These are phyloP conservation scores for Oenanthe melanoleuca DNA, from an alignment of 2,113 vertebrate species.

Conservation along the genomic window DNA sequence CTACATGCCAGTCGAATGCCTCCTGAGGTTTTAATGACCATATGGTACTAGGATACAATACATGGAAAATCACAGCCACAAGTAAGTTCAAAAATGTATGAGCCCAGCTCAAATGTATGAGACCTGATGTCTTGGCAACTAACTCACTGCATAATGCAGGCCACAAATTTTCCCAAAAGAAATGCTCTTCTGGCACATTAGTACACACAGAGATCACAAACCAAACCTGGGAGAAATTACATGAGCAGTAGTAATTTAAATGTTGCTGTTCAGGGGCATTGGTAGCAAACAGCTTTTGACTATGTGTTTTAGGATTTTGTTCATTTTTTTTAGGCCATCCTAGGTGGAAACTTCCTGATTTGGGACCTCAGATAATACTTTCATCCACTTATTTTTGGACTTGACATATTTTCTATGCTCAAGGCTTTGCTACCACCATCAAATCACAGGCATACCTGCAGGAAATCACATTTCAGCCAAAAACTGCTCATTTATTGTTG, in stretches of 20 bases:
- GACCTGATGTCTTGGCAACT: neutral
- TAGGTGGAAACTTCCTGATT: conserved; percentile 39
- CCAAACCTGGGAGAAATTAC: neutral
- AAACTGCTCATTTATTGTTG: neutral
- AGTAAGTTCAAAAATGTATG: neutral
- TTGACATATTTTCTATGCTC: conserved; percentile 54
- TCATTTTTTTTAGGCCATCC: neutral
- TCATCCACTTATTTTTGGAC: conserved; percentile 51
- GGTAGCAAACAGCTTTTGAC: conserved; percentile 12
- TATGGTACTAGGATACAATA: neutral
- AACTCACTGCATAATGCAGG: neutral
- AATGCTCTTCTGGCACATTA: neutral
- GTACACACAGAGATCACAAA: neutral
- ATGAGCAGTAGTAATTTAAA: neutral
- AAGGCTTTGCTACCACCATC: conserved; percentile 37
- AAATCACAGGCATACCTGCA: neutral
- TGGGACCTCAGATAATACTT: conserved; percentile 42
- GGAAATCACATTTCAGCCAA: neutral
- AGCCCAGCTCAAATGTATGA: neutral
- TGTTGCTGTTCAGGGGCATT: neutral
- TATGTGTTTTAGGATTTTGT: neutral
- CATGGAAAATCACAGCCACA: neutral
- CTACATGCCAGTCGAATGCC: neutral
- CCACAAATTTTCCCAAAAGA: neutral
- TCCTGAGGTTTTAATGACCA: neutral